Evolutionary conservation across 2,113 vertebrate genomes (phyloP).

Genomic region (Dipodomys stephensi): DNA sequence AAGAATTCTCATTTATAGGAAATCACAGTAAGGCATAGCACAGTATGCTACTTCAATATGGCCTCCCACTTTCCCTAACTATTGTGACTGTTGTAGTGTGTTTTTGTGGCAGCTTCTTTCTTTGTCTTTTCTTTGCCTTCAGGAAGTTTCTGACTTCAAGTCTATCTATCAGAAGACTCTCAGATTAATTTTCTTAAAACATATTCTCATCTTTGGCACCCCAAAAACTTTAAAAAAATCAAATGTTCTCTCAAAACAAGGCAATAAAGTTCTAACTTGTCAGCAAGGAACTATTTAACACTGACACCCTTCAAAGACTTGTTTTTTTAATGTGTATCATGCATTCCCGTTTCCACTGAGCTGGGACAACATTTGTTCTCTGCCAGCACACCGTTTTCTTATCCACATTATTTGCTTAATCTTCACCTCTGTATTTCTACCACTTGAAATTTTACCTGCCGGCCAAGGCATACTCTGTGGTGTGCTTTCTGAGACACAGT

Average conservation of each 20-base stretch:
- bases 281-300: not conserved
- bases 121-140: not conserved
- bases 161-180: not conserved
- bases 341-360: not conserved
- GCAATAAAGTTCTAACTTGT: slow-evolving; percentile 46
- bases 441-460: not conserved
- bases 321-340: slow-evolving; percentile 7
- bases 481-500: not conserved
- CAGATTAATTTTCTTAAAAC: not conserved
- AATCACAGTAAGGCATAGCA: not conserved
- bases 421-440: not conserved
- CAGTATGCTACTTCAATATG: not conserved
- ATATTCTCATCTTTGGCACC: not conserved
- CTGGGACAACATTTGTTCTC: not conserved
- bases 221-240: not conserved
- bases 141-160: not conserved
- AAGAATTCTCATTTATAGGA: slow-evolving; percentile 62
- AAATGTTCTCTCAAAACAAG: slow-evolving; percentile 5
- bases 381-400: not conserved
- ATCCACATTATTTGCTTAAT: not conserved
- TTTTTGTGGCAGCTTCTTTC: not conserved
- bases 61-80: not conserved
- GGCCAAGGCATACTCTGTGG: not conserved
- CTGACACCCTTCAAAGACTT: slow-evolving; percentile 12
- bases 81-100: not conserved